Percentiles rank a stretch among this genome's conserved stretches.
These are phyloP conservation scores for Phaonia tiefii DNA, from an alignment of 2,888 invertebrate species.

Conservation along the genomic window DNA sequence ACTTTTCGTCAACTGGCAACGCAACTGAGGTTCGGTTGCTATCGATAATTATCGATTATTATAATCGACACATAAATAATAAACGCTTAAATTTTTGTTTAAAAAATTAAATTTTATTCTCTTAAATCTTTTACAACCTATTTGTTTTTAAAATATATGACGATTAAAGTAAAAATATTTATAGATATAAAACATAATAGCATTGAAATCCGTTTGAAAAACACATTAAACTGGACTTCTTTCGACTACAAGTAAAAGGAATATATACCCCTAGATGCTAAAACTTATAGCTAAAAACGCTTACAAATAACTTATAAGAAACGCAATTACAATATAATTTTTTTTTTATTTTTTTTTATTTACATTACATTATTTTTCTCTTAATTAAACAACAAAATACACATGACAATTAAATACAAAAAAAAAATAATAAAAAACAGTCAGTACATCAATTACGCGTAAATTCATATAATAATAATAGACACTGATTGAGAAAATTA, in stretches of 20 bases:
- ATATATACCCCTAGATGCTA: constrained; percentile 31
- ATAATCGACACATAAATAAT: no score
- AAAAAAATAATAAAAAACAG: constrained; percentile 37
- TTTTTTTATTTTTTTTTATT: constrained; percentile 59
- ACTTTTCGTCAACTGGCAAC: no score
- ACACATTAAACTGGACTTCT: constrained; percentile 33
- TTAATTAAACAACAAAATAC: constrained; percentile 7
- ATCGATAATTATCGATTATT: no score
- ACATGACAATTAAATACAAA: neutral
- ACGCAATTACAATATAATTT: neutral
- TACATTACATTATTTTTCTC: constrained; percentile 12
- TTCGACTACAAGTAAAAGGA: constrained; percentile 34
- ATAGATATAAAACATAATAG: constrained; percentile 60
- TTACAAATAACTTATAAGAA: constrained; percentile 40
- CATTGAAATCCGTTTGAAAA: constrained; percentile 51
- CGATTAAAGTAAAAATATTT: constrained; percentile 67
- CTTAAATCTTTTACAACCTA: constrained; percentile 65
- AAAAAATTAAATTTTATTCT: constrained; percentile 56
- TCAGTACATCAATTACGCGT: constrained; percentile 41
- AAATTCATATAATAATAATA: constrained; percentile 61
- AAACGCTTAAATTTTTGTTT: no score
- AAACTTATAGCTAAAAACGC: constrained; percentile 41
- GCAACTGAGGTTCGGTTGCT: no score
- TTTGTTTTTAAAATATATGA: constrained; percentile 70
- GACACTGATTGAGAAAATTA: constrained; percentile 33